These are phyloP conservation scores for Pecten maximus DNA, from an alignment of 2,888 invertebrate species.

Conservation along the genomic window DNA sequence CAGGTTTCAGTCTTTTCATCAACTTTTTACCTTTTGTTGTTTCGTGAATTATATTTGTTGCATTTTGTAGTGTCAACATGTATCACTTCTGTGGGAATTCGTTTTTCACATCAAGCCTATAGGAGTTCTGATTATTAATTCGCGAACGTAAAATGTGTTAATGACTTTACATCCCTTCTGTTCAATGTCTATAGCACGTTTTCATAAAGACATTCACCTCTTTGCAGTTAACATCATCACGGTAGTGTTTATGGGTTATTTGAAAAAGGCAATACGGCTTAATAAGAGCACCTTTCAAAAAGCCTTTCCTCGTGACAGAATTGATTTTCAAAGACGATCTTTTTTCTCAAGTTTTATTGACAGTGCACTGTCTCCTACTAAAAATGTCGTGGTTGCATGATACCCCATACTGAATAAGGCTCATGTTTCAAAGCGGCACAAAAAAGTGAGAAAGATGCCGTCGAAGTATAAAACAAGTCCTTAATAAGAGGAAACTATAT, in stretches of 20 bases:
- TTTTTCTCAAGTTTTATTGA: slow-evolving; percentile 10
- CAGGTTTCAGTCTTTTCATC: not conserved
- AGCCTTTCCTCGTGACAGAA: not conserved
- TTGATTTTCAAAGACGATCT: slow-evolving; percentile 15
- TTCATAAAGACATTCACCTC: slow-evolving; percentile 27
- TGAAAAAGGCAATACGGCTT: not conserved
- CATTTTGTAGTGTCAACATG: not conserved
- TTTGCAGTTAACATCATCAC: slow-evolving; percentile 9
- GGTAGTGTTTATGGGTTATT: slow-evolving; percentile 24
- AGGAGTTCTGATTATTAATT: slow-evolving; percentile 26
- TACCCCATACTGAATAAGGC: not conserved
- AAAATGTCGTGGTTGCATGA: slow-evolving; percentile 17
- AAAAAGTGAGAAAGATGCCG: not conserved
- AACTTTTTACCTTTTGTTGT: slow-evolving; percentile 13
- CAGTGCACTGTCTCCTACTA: not conserved
- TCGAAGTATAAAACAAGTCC: slow-evolving; percentile 11
- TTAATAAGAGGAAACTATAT: slow-evolving; percentile 6
- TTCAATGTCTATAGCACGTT: slow-evolving; percentile 33
- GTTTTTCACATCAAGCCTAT: not conserved
- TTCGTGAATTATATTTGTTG: slow-evolving; percentile 4
- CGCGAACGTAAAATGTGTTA: slow-evolving; percentile 9
- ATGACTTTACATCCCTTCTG: slow-evolving; percentile 28
- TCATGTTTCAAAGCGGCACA: slow-evolving; percentile 6
- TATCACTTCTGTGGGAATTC: not conserved
- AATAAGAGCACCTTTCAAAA: not conserved